phyloP scores from a whole-genome alignment of 2,797 vertebrate species.

The Antrozous pallidus region DNA sequence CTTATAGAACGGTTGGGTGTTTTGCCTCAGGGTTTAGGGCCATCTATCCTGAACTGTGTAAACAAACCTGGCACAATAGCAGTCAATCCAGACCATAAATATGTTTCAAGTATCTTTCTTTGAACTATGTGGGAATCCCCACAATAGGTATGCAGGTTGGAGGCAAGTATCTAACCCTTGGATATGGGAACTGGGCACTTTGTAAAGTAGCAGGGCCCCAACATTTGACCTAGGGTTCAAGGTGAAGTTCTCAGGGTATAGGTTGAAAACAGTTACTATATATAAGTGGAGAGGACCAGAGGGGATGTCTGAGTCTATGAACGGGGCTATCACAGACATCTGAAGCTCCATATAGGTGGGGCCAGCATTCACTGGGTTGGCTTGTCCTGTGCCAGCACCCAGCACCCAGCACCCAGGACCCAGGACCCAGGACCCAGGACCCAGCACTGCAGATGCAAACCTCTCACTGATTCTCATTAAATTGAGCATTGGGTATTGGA shows the following conservation, averaged over 20 bases:
- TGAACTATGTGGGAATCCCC: background rate
- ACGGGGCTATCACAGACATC: background rate
- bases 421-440: no score
- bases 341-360: background rate
- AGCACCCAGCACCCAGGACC: background rate
- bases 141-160: background rate
- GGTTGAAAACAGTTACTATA: background rate
- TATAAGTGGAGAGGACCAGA: background rate
- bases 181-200: background rate
- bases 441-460: background rate
- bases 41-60: background rate
- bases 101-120: background rate
- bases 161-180: background rate
- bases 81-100: background rate
- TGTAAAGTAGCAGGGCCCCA: background rate
- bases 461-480: background rate
- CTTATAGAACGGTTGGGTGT: background rate
- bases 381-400: background rate
- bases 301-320: background rate
- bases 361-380: background rate
- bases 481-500: background rate
- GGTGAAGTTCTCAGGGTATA: background rate
- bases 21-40: background rate
- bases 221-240: background rate
- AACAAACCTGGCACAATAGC: background rate